phyloP scores from a whole-genome alignment of 2,888 invertebrate genomes.

The Campaea margaritaria region DNA sequence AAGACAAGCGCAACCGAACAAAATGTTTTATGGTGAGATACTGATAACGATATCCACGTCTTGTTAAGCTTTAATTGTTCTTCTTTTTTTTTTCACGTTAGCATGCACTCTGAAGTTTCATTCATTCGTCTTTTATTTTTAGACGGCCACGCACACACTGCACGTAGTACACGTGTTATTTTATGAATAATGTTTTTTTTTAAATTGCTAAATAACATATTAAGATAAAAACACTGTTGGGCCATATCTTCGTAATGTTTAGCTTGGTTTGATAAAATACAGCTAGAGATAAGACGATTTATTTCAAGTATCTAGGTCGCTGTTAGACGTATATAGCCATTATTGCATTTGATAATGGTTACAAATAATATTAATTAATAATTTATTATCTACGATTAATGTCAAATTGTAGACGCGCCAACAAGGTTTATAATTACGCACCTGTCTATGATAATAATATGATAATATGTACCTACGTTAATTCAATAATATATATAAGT shows the following conservation, averaged over 20 bases:
- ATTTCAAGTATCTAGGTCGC: conserved; percentile 23
- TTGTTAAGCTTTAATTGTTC: conserved; percentile 66
- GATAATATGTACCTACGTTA: too few relatives aligned
- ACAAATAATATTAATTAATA: too few relatives aligned
- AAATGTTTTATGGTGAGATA: conserved; percentile 84
- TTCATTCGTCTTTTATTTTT: conserved; percentile 59
- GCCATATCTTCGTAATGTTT: neutral
- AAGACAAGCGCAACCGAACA: conserved; percentile 72
- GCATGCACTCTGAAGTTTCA: conserved; percentile 72
- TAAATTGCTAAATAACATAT: neutral
- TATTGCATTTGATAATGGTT: neutral
- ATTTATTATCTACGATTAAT: too few relatives aligned
- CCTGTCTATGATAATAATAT: too few relatives aligned
- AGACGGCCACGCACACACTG: conserved; percentile 73
- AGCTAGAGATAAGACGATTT: conserved; percentile 19
- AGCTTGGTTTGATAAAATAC: neutral
- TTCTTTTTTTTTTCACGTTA: conserved; percentile 69
- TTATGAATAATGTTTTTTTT: neutral
- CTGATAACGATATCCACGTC: conserved; percentile 64
- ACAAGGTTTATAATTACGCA: too few relatives aligned
- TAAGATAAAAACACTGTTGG: neutral
- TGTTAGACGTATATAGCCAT: conserved; percentile 1
- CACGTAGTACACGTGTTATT: conserved; percentile 56
- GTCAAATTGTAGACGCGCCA: too few relatives aligned
- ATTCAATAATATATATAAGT: too few relatives aligned